Evolutionary conservation across 2,113 vertebrate genomes (phyloP).

Genomic region (Sardina pilchardus): DNA sequence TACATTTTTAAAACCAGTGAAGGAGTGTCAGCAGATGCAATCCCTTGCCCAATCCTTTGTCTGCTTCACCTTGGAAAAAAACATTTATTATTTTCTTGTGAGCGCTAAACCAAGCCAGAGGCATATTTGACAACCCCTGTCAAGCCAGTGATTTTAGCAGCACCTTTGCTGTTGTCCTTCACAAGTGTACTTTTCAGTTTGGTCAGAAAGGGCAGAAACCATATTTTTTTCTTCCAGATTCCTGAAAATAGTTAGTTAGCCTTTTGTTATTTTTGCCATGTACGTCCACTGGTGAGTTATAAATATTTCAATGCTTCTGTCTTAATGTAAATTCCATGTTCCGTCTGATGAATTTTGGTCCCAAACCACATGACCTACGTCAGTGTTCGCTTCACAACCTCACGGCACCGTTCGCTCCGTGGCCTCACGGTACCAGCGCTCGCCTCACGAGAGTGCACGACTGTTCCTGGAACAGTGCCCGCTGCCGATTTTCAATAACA

Average conservation of each 20-base stretch:
- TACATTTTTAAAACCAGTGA: not conserved
- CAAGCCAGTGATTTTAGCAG: not conserved
- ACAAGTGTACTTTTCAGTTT: not conserved
- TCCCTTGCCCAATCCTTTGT: too few species aligned
- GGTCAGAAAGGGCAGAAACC: too few species aligned
- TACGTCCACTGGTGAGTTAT: not conserved
- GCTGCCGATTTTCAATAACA: not conserved
- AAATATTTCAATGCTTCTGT: not conserved
- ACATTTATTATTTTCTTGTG: not conserved
- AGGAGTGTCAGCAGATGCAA: not conserved
- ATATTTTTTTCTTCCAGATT: not conserved
- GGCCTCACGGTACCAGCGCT: too few species aligned
- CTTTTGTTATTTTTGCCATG: not conserved
- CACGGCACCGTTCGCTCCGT: not conserved
- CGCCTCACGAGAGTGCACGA: not conserved
- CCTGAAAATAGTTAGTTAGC: not conserved
- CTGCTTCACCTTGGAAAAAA: not conserved
- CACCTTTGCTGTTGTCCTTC: not conserved
- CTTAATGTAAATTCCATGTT: slow-evolving; percentile 12
- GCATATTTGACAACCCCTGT: not conserved
- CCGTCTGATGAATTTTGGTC: not conserved
- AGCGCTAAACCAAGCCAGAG: not conserved
- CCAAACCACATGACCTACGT: not conserved
- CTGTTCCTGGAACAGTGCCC: not conserved
- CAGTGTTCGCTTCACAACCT: not conserved